Evolutionary conservation across 2,113 vertebrate species (phyloP).

Genomic region (Pelecanoides urinatrix): DNA sequence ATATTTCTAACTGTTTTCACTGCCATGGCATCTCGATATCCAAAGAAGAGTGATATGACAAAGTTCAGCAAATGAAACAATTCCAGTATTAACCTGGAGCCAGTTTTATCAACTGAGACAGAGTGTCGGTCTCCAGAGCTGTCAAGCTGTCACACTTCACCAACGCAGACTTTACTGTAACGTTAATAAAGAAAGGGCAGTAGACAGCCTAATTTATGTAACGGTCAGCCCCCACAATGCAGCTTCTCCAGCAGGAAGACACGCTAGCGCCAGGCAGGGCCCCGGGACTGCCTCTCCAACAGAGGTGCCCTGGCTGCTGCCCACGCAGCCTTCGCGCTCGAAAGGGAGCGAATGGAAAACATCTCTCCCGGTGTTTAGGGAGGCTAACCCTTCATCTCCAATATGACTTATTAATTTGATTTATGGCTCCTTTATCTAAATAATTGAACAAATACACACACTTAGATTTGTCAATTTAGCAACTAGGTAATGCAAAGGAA

Average conservation of each 20-base stretch:
- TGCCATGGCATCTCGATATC: neutral
- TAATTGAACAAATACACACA: neutral
- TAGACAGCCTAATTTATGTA: neutral
- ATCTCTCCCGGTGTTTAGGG: neutral
- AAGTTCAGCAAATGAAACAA: neutral
- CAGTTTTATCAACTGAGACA: neutral
- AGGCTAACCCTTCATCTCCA: neutral
- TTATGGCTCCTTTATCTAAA: neutral
- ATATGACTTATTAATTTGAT: neutral
- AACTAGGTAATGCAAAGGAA: neutral
- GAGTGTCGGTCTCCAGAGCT: neutral
- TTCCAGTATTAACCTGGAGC: neutral
- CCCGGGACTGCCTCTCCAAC: neutral
- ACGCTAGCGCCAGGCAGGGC: neutral
- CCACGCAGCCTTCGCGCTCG: accelerated
- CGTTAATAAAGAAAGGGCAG: neutral
- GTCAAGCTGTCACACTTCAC: neutral
- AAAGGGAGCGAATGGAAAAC: neutral
- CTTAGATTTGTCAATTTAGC: neutral
- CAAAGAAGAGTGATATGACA: neutral
- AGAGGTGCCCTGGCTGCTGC: neutral
- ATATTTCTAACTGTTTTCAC: neutral
- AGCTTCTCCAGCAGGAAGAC: neutral
- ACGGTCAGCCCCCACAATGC: neutral
- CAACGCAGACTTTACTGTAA: neutral